These are phyloP conservation scores for Protobothrops flavoviridis DNA, from an alignment of 2,113 vertebrate genomes.

Conservation along the genomic window DNA sequence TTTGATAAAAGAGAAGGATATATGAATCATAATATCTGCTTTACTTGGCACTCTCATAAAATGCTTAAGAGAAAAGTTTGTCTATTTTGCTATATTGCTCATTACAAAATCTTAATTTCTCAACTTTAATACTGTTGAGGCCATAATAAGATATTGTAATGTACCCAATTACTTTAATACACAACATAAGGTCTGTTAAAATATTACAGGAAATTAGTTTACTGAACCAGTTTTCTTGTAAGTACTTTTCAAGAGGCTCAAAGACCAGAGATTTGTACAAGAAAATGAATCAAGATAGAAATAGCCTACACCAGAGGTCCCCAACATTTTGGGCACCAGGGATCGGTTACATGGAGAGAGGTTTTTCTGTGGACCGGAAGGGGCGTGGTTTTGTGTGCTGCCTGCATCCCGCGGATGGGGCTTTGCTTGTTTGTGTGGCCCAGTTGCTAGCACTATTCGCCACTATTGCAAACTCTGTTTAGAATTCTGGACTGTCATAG, in stretches of 20 bases:
- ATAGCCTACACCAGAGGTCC: background rate
- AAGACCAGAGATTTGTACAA: background rate
- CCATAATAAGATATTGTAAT: background rate
- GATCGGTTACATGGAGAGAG: too few relatives aligned
- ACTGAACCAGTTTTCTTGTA: background rate
- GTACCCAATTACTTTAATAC: background rate
- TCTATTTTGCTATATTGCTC: background rate
- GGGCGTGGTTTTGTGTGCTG: too few relatives aligned
- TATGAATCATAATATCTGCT: conserved; percentile 92
- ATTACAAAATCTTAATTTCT: background rate
- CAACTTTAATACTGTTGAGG: background rate
- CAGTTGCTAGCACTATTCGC: too few relatives aligned
- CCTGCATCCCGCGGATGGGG: too few relatives aligned
- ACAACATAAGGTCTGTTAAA: background rate
- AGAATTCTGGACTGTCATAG: background rate
- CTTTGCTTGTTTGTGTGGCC: too few relatives aligned
- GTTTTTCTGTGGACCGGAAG: too few relatives aligned
- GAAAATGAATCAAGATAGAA: background rate
- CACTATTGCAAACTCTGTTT: background rate
- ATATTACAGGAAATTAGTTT: background rate
- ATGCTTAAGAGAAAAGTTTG: too few relatives aligned
- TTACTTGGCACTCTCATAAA: conserved; percentile 40
- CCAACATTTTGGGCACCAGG: too few relatives aligned
- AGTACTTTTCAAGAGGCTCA: background rate
- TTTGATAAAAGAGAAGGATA: conserved; percentile 76